These are phyloP conservation scores for Gonioctena quinquepunctata DNA, from an alignment of 1,140 invertebrate species.

Conservation along the genomic window DNA sequence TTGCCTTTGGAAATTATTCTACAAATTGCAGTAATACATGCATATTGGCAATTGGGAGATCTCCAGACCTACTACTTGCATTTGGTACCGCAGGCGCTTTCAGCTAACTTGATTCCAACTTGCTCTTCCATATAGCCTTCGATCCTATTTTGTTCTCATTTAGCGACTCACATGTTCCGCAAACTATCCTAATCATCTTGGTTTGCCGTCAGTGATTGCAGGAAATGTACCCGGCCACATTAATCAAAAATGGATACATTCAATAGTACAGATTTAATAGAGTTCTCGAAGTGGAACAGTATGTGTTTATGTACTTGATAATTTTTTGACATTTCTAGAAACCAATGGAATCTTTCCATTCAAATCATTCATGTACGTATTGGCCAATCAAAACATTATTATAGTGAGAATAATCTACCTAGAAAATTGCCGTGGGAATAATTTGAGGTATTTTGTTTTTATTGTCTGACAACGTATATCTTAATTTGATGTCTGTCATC, in stretches of 20 bases:
- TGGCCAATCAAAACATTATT: no score
- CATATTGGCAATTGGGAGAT: conserved; percentile 52
- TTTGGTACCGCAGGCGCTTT: conserved; percentile 7
- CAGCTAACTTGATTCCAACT: conserved; percentile 21
- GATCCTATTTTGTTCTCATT: conserved; percentile 24
- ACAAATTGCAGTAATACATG: conserved; percentile 55
- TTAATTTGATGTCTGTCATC: no score
- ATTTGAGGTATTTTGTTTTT: no score
- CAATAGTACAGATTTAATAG: no score
- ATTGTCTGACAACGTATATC: no score
- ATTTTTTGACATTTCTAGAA: no score
- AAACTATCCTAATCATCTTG: conserved; percentile 24
- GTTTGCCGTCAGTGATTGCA: conserved; percentile 17
- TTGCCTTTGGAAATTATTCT: conserved; percentile 51
- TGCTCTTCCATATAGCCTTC: conserved; percentile 21
- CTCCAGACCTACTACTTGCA: conserved; percentile 16
- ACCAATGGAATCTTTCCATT: no score
- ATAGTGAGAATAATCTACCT: no score
- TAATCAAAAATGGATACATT: conserved; percentile 17
- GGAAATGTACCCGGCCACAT: conserved; percentile 10
- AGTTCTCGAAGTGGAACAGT: no score
- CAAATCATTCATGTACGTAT: no score
- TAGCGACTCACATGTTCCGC: conserved; percentile 20
- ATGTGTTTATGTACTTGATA: no score
- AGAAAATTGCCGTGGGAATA: no score